phyloP scores from a whole-genome alignment of 2,113 vertebrate genomes.

The Gopherus evgoodei region DNA sequence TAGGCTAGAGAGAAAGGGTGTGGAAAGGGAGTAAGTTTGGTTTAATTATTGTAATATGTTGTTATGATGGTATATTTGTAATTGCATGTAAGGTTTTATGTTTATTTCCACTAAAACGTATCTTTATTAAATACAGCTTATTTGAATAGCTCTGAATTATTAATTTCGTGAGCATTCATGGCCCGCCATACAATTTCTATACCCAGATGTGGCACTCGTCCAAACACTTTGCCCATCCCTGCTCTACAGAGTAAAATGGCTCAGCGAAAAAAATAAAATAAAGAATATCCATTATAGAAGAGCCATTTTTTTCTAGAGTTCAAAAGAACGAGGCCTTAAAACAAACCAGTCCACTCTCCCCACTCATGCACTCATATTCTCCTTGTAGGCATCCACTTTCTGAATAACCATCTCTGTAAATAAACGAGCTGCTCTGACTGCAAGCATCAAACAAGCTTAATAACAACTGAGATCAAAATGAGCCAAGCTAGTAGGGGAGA shows the following conservation, averaged over 20 bases:
- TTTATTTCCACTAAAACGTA: too few relatives aligned
- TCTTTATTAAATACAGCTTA: too few relatives aligned
- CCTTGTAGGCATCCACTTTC: neutral
- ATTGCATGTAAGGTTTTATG: too few relatives aligned
- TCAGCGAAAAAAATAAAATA: constrained; percentile 58
- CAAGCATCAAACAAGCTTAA: constrained; percentile 43
- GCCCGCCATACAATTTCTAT: too few relatives aligned
- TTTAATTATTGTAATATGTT: too few relatives aligned
- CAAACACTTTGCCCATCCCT: too few relatives aligned
- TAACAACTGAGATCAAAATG: constrained; percentile 68
- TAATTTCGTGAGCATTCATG: too few relatives aligned
- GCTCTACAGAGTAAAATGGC: constrained; percentile 55
- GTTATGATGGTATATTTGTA: too few relatives aligned
- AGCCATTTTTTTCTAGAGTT: neutral
- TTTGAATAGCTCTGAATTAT: too few relatives aligned
- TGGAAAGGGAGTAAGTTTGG: too few relatives aligned
- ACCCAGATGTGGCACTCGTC: too few relatives aligned
- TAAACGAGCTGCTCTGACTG: constrained; percentile 37
- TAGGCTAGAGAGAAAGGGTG: too few relatives aligned
- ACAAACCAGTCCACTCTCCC: constrained; percentile 37
- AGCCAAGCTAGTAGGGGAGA: constrained; percentile 57
- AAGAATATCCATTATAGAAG: constrained; percentile 40
- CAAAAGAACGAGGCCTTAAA: constrained; percentile 47
- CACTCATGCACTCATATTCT: neutral
- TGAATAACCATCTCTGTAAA: constrained; percentile 35